Evolutionary conservation across 2,888 invertebrate species (phyloP).

Genomic region (Resseliella maxima): DNA sequence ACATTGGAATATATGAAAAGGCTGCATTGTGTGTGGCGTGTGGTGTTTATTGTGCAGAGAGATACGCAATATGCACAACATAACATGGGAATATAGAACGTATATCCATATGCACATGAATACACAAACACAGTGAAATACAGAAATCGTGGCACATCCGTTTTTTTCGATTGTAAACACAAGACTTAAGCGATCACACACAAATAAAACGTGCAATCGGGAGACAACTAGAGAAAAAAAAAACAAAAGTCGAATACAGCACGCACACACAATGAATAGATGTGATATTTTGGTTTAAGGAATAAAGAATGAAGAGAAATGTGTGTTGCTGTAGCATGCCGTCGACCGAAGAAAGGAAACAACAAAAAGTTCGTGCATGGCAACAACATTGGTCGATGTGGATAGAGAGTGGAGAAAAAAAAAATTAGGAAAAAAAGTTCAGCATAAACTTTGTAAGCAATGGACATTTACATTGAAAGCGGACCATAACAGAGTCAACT

Average conservation of each 20-base stretch:
- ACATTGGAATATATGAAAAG: conserved; percentile 25
- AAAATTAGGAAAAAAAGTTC: background rate
- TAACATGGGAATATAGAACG: conserved; percentile 5
- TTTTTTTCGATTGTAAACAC: conserved; percentile 37
- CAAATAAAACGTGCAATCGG: background rate
- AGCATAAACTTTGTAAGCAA: conserved; percentile 36
- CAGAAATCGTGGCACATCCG: conserved; percentile 20
- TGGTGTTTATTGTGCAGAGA: background rate
- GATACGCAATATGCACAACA: background rate
- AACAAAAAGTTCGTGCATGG: background rate
- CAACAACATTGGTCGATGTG: background rate
- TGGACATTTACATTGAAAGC: conserved; percentile 42
- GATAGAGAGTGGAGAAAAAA: background rate
- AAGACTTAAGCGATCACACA: background rate
- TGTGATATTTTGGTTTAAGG: background rate
- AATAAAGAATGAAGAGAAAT: conserved; percentile 15
- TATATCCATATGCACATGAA: background rate
- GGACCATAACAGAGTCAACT: conserved; percentile 27
- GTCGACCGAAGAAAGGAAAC: background rate
- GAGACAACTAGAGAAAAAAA: background rate
- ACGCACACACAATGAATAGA: conserved; percentile 44
- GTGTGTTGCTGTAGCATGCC: conserved; percentile 14
- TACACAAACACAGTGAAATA: background rate
- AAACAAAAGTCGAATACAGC: conserved; percentile 35
- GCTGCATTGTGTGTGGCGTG: background rate